phyloP scores from a whole-genome alignment of 2,113 vertebrate genomes.

The Solea solea region DNA sequence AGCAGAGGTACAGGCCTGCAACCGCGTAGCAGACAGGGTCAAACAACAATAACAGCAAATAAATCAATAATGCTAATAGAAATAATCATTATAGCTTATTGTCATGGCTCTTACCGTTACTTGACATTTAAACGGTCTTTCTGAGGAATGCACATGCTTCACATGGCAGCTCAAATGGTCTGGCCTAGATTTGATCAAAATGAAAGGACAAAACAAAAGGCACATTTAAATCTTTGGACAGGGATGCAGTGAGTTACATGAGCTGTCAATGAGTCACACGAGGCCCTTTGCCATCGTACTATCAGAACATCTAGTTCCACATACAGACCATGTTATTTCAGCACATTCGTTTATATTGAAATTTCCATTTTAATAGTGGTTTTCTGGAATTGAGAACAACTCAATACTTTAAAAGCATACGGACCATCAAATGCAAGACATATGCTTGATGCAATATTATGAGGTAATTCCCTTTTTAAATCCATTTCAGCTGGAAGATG shows the following conservation, averaged over 20 bases:
- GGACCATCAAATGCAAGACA: too few relatives aligned
- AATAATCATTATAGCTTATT: not conserved
- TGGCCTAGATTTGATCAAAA: constrained; percentile 84
- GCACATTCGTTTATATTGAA: not conserved
- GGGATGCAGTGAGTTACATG: not conserved
- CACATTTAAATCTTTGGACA: constrained; percentile 6
- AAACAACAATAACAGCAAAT: not conserved
- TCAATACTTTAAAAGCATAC: not conserved
- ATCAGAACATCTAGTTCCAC: too few relatives aligned
- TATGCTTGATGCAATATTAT: too few relatives aligned
- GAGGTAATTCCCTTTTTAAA: too few relatives aligned
- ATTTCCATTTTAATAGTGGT: not conserved
- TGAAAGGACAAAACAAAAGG: not conserved
- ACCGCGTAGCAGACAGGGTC: not conserved
- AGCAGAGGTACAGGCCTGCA: constrained; percentile 97
- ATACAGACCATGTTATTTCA: not conserved
- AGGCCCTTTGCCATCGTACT: too few relatives aligned
- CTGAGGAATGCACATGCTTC: constrained; percentile 99
- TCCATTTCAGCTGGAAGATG: not conserved
- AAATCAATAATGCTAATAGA: too few relatives aligned
- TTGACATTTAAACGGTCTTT: constrained; percentile 99
- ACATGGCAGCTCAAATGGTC: constrained; percentile 99
- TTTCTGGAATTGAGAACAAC: not conserved
- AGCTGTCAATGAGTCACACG: too few relatives aligned
- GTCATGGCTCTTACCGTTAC: constrained; percentile 85